Evolutionary conservation across 2,797 vertebrate species (phyloP).

Genomic region (Dendrocincla tyrannina): DNA sequence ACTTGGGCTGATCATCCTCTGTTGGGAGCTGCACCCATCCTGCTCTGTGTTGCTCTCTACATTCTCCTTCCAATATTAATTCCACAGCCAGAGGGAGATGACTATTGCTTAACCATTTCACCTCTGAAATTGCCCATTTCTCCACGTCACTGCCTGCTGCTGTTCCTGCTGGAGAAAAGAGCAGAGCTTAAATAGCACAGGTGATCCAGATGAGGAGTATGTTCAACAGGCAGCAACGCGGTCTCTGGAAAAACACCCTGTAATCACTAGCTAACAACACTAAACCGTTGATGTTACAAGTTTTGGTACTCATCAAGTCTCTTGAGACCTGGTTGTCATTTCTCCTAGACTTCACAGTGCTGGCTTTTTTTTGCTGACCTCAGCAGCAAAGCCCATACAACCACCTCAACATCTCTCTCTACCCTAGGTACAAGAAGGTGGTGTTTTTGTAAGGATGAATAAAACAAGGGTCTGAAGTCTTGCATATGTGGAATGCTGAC

Average conservation of each 20-base stretch:
- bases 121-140: background rate
- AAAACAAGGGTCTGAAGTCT: background rate
- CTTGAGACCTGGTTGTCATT: background rate
- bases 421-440: background rate
- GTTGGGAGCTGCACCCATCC: background rate
- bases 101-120: background rate
- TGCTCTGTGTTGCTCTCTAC: background rate
- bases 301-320: background rate
- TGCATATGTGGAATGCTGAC: background rate
- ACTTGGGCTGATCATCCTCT: background rate
- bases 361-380: background rate
- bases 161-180: background rate
- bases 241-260: background rate
- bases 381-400: background rate
- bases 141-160: background rate
- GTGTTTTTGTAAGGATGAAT: background rate
- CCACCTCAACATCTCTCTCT: background rate
- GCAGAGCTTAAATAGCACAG: background rate
- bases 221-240: background rate
- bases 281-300: background rate
- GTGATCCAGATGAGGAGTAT: background rate
- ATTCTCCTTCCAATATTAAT: background rate
- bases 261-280: background rate
- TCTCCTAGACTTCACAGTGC: background rate
- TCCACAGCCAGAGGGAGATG: background rate